Evolutionary conservation across 2,888 invertebrate genomes (phyloP).

Genomic region (Pherbina coryleti): DNA sequence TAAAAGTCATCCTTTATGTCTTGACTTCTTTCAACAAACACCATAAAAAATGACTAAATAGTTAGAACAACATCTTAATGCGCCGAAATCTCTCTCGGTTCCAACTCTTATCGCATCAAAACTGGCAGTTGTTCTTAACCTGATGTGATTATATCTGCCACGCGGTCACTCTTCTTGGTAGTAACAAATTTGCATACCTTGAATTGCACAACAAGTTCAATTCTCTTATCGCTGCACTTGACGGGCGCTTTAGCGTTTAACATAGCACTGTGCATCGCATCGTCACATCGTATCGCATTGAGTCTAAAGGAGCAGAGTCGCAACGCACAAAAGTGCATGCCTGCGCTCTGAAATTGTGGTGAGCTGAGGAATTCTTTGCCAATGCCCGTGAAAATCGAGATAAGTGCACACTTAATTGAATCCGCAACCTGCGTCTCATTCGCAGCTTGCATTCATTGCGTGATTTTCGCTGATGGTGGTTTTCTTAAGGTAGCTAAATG

Average conservation of each 20-base stretch:
- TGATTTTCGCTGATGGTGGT: neutral
- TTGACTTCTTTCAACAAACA: neutral
- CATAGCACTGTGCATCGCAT: conserved; percentile 38
- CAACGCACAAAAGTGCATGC: neutral
- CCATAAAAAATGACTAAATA: no score
- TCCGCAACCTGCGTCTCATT: conserved; percentile 21
- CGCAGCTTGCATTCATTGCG: neutral
- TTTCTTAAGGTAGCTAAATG: no score
- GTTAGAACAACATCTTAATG: neutral
- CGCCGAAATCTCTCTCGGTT: neutral
- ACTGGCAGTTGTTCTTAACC: neutral
- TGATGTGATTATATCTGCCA: neutral
- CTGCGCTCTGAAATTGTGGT: neutral
- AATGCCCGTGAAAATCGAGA: conserved; percentile 34
- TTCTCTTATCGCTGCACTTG: conserved; percentile 49
- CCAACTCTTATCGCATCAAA: conserved; percentile 11
- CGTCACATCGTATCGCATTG: neutral
- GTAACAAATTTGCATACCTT: conserved; percentile 48
- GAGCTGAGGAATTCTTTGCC: conserved; percentile 20
- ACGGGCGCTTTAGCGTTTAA: conserved; percentile 42
- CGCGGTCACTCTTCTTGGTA: neutral
- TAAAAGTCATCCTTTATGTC: neutral
- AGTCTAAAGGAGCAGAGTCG: neutral
- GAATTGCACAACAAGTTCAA: conserved; percentile 44
- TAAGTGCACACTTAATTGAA: conserved; percentile 39